A percentile compares a stretch with the other conserved stretches of the same genome.
Conservation (phyloP, 2,888 invertebrate species). For the Iphiclides podalirius region DNA sequence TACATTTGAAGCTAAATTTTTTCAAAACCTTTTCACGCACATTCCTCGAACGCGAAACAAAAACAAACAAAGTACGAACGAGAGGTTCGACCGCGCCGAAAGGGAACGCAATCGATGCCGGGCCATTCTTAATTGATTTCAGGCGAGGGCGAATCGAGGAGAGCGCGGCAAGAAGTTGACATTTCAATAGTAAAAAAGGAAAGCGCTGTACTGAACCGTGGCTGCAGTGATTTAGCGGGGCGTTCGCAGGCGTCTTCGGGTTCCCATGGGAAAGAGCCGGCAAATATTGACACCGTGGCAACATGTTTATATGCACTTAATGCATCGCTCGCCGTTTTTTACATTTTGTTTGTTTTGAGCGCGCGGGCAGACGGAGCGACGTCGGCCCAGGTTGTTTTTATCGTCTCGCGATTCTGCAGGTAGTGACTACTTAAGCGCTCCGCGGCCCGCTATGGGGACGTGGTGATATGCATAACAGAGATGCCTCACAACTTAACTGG, state of each 20-base stretch:
- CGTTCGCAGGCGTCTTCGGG: constrained; percentile 39
- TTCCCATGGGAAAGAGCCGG: constrained; percentile 77
- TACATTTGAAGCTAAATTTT: too few species aligned
- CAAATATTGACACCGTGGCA: constrained; percentile 78
- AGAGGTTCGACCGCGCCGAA: constrained; percentile 15
- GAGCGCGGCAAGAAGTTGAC: constrained; percentile 56
- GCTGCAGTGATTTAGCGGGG: constrained; percentile 68
- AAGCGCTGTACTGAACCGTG: too few species aligned
- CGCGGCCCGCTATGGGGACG: constrained; percentile 51
- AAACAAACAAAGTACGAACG: constrained; percentile 19
- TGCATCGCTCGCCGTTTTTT: constrained; percentile 75
- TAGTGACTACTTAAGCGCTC: constrained; percentile 52
- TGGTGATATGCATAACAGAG: constrained; percentile 35
- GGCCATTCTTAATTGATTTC: constrained; percentile 55
- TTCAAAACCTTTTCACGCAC: too few species aligned
- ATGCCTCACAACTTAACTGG: constrained; percentile 20
- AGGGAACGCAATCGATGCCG: constrained; percentile 34
- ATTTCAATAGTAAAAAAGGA: constrained; percentile 74
- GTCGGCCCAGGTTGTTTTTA: constrained; percentile 73
- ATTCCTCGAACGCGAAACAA: constrained; percentile 26
- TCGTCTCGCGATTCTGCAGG: constrained; percentile 72
- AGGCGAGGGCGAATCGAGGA: constrained; percentile 37
- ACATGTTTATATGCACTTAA: constrained; percentile 80
- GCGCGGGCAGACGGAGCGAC: constrained; percentile 71
- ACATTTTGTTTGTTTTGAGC: constrained; percentile 73